Evolutionary conservation across 1,140 invertebrate genomes (phyloP), one percentile per base, ranked within the genome.

Genomic region (Drosophila santomea): DNA sequence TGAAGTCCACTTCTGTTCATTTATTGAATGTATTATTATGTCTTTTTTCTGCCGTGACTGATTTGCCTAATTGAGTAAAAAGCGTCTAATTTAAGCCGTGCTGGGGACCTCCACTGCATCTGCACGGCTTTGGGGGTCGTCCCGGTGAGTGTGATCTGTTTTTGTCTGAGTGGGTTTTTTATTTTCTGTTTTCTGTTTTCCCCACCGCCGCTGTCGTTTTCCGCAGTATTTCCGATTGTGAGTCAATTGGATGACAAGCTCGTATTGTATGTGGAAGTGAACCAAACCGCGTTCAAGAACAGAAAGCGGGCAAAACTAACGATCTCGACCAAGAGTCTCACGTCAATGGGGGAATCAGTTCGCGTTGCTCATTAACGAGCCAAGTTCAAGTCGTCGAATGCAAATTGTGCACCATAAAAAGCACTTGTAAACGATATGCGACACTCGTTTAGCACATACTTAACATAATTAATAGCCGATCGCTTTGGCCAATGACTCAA

Each of bases 21-120:
- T 59, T 58, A 45, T 66, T 57, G 12, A 44, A 12, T 60, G 47
- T 25, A 50, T 17, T 61, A 36, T 39, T 28, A 11, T 20, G 20
- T 39, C 4, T 39, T 39, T 14, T 39, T 14, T 38, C 36, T 59
- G 51, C 17, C 45, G 43, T 28, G 39, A 35, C 74, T 79, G 85
- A 89, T 89, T 89, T 69, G 84, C 84, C 80, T 89, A 89, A 89
- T 89, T 89, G 84, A 78, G 80, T 88, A 74, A 88, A 88, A 72
- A 77, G 63, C 78, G 77, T 64, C 72, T 82, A 88, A 88, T 78
- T 88, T 77, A 89, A 61, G 64, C 63, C 56, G 43, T 55, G 55
- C 38, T 39, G 54, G 82, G 82, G 81, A 57, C 64, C 64, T 64
- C 60, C 64, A 68, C 60, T 63, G 57, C 47, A 62, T 78, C 68